These are phyloP conservation scores for Notarius lentiginosus DNA, from an alignment of 2,113 vertebrate genomes.

Conservation along the genomic window DNA sequence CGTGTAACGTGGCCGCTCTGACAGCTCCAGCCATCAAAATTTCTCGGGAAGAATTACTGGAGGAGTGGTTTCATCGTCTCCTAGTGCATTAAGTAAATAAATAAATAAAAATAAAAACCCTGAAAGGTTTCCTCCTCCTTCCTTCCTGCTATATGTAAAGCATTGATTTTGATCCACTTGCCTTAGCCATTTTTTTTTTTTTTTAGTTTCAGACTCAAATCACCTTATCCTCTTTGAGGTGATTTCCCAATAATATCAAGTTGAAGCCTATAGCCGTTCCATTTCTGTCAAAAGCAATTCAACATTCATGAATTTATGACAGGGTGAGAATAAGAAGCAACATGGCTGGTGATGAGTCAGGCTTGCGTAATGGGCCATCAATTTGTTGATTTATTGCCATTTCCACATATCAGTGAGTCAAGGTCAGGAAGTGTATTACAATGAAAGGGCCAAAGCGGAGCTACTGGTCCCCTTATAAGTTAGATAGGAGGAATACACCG, in stretches of 20 bases:
- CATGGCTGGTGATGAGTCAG: conserved; percentile 55
- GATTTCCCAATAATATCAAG: background rate
- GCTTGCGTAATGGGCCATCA: conserved; percentile 42
- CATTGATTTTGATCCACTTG: background rate
- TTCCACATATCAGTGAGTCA: background rate
- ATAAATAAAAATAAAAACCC: background rate
- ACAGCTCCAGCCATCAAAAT: too few species aligned
- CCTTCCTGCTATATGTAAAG: background rate
- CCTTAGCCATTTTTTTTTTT: background rate
- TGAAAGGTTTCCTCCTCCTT: background rate
- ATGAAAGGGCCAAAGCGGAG: background rate
- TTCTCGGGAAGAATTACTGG: too few species aligned
- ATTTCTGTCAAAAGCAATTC: background rate
- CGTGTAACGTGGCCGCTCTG: too few species aligned
- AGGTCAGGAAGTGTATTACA: background rate
- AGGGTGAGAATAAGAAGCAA: conserved; percentile 30
- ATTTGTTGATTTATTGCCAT: conserved; percentile 45
- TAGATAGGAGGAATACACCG: background rate
- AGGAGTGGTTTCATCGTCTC: too few species aligned
- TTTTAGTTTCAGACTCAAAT: background rate
- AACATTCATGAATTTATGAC: background rate
- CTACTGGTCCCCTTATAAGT: background rate
- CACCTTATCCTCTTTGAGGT: background rate
- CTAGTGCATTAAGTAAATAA: too few species aligned
- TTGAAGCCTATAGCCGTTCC: background rate